Base-by-base conservation (phyloP, 1,140 invertebrate genomes). In the Ceratosolen fusciceps region DNA sequence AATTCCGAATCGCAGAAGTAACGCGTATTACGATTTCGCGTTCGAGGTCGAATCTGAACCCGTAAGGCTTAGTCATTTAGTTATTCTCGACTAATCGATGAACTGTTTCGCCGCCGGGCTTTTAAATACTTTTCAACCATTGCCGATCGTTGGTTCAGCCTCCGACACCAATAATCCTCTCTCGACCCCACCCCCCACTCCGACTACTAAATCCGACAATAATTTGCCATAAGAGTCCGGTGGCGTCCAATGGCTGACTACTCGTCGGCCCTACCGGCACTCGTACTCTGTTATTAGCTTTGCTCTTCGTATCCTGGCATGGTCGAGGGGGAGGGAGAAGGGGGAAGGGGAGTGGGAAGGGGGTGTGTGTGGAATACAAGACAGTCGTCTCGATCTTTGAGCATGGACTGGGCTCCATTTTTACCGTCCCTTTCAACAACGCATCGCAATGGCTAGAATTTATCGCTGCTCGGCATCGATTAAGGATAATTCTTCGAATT, bases 231-330 rank as follows among this genome's bases (percentile, higher is more conserved):
- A n/a, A 83, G 77, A 77, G 73, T 83, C 85, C 85, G 71, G 56
- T 70, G 83, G 84, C 87, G 72, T 77, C 88, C 87, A 88, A 88
- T 89, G 82, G 70, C 31, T 1, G 21, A 16, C 8, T 14, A 4
- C 1, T 26, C 60, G 26, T 10, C 73, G 24, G 54, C 76, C 31
- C 60, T 52, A 24, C n/a, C 29, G 21, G 34, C 78, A 80, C 77
- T 49, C 81, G 81, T 85, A 86, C 86, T 85, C 86, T 88, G 85
- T 89, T 89, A 89, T 89, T 89, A 89, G 84, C 81, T 79, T 84
- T 87, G 86, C 88, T 88, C 87, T 85, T 37, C 85, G 86, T 85
- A 87, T 85, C 82, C 19, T 16, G 31, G 19, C 31, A 8, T 24
- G 3, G 56, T 24, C n/a, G 21, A 8, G 9, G 8, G 31, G 60